Evolutionary conservation across 2,113 vertebrate genomes (phyloP).

Genomic region (Mirounga angustirostris): DNA sequence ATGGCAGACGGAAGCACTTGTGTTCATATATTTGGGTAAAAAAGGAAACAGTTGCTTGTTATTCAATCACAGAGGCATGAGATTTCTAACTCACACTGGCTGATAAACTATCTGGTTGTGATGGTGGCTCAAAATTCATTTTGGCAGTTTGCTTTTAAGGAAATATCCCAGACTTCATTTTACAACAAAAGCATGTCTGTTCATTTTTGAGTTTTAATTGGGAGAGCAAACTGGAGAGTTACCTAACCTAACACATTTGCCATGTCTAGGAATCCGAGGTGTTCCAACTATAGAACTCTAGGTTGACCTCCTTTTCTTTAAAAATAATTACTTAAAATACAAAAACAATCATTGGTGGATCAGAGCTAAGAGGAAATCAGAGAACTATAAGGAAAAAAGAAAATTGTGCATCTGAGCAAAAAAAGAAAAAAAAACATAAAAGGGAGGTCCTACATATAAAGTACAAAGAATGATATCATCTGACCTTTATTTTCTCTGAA

Average conservation of each 20-base stretch:
- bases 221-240: not conserved
- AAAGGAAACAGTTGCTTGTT: slow-evolving; percentile 43
- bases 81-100: slow-evolving; percentile 53
- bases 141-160: slow-evolving; percentile 59
- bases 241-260: not conserved
- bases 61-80: slow-evolving; percentile 60
- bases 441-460: not conserved
- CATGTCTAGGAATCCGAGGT: not conserved
- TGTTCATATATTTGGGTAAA: slow-evolving; percentile 69
- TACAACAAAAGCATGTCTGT: slow-evolving; percentile 12
- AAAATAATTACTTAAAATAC: not conserved
- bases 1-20: slow-evolving; percentile 69
- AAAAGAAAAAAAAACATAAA: not conserved
- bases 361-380: not conserved
- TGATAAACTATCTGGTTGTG: slow-evolving; percentile 68
- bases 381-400: not conserved
- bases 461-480: not conserved
- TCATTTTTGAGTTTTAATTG: not conserved
- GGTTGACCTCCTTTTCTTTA: not conserved
- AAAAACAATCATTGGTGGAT: not conserved
- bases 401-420: not conserved
- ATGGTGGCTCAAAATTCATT: slow-evolving; percentile 69
- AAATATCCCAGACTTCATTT: slow-evolving; percentile 28
- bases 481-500: not conserved
- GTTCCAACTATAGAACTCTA: not conserved